Evolutionary conservation across 2,113 vertebrate genomes (phyloP), one percentile per base, ranked within the genome.

Genomic region (Malaclemys terrapin): DNA sequence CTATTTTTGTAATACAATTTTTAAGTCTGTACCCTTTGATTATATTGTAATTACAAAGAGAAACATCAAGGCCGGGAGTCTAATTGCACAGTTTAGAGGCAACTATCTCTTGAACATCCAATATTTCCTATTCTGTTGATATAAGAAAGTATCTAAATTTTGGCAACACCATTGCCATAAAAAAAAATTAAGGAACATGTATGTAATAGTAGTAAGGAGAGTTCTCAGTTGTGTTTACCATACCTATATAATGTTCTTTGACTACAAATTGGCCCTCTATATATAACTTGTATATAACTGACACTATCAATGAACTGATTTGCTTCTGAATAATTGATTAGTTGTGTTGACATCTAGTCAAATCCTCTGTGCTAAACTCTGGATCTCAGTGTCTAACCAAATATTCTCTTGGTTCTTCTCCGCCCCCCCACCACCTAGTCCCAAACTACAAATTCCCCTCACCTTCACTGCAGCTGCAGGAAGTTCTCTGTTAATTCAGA

Each of bases 21-120:
- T 78, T 78, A 24, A 78, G 42, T 27, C 7, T 47, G 38, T 47
- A 78, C 38, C 6, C 13, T 78, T 78, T 78, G 10, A 47, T 42
- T 19, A 22, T 16, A 45, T 2, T 45, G 6, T 78, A 78, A 4
- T 27, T 69, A 11, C 81, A 45, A 89, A 94, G 88, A 76, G 87
- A 93, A 89, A 52, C 50, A 47, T 4, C 45, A 84, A 83, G 89
- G 13, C 4, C 27, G 0, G 4, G 3, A 50, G 17, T 50, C 84
- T 22, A 92, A 91, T 88, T 86, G 89, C 85, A 38, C 47, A 93
- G 31, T 47, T 93, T 45, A 3, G 72, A 2, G 27, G 54, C 92
- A 89, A 24, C 31, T 90, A 11, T 6, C 31, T 85, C 50, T 93
- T 90, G 50, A 89, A 54, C 16, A 91, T 86, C 31, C 78, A 54